Conservation (phyloP, 2,113 vertebrate species). For the Poecile atricapillus region DNA sequence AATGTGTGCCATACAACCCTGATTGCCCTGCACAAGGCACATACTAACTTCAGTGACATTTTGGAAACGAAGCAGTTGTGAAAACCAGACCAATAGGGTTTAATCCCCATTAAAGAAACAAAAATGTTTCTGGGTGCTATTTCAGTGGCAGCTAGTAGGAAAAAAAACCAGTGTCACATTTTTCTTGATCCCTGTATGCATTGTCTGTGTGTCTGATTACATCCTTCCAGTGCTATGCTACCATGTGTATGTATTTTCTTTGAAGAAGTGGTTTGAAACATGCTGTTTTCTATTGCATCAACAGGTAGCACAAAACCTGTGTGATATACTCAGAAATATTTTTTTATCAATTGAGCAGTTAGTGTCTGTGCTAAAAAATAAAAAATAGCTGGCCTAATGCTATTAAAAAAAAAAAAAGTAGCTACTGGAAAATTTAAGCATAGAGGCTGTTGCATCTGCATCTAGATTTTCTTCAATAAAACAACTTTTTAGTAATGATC, state of each 20-base stretch:
- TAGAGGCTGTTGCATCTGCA: not conserved
- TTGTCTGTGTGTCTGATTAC: not conserved
- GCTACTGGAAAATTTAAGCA: not conserved
- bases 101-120: not conserved
- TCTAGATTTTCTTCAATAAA: not conserved
- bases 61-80: not conserved
- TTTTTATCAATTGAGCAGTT: slow-evolving; percentile 31
- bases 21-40: not conserved
- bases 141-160: not conserved
- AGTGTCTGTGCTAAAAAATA: not conserved
- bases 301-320: not conserved
- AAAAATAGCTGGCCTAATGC: not conserved
- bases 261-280: not conserved
- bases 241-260: not conserved
- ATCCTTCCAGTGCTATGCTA: not conserved
- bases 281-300: not conserved
- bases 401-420: not conserved
- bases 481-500: not conserved
- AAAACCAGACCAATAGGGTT: not conserved
- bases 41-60: not conserved
- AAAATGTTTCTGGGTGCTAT: not conserved
- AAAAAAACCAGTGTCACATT: not conserved
- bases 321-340: not conserved
- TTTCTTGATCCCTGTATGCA: not conserved
- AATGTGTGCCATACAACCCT: not conserved